phyloP scores from a whole-genome alignment of 2,888 invertebrate species.

The Drosophila lacicola region DNA sequence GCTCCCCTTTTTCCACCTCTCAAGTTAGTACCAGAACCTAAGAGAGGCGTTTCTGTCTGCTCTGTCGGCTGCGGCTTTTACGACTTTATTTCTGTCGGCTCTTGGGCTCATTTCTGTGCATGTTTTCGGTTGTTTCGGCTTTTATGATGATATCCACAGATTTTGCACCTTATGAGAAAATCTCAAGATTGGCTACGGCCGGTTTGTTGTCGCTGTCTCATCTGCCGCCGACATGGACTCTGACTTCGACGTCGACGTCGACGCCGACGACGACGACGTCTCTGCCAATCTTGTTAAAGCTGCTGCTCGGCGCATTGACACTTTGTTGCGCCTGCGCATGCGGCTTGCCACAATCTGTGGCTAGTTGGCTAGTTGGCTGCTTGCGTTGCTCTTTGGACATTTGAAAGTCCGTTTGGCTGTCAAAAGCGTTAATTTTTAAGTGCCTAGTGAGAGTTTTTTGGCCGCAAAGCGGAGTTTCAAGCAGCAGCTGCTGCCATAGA shows the following conservation, averaged over 20 bases:
- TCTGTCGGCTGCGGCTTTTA: constrained; percentile 40
- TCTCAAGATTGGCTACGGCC: constrained; percentile 48
- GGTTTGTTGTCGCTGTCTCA: constrained; percentile 35
- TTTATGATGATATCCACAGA: constrained; percentile 76
- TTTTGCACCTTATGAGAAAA: constrained; percentile 82
- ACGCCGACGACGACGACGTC: constrained; percentile 33
- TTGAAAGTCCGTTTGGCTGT: constrained; percentile 81
- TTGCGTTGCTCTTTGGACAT: constrained; percentile 59
- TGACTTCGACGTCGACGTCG: constrained; percentile 32
- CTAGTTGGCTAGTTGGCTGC: constrained; percentile 29
- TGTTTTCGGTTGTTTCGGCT: constrained; percentile 58
- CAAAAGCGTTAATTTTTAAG: constrained; percentile 82
- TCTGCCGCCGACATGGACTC: constrained; percentile 29
- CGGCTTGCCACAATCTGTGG: constrained; percentile 53
- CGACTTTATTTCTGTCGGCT: constrained; percentile 53
- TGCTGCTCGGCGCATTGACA: constrained; percentile 72
- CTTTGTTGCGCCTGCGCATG: constrained; percentile 71
- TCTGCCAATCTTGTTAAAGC: constrained; percentile 77
- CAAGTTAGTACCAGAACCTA: constrained; percentile 19
- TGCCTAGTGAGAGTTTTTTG: constrained; percentile 79
- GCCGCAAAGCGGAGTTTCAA: constrained; percentile 44
- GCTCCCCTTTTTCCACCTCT: not conserved
- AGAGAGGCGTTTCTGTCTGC: constrained; percentile 63
- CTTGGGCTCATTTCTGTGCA: constrained; percentile 66
- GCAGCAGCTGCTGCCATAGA: constrained; percentile 52